Base-by-base conservation (phyloP, 2,888 invertebrate genomes). In the Heliconius charithonia region DNA sequence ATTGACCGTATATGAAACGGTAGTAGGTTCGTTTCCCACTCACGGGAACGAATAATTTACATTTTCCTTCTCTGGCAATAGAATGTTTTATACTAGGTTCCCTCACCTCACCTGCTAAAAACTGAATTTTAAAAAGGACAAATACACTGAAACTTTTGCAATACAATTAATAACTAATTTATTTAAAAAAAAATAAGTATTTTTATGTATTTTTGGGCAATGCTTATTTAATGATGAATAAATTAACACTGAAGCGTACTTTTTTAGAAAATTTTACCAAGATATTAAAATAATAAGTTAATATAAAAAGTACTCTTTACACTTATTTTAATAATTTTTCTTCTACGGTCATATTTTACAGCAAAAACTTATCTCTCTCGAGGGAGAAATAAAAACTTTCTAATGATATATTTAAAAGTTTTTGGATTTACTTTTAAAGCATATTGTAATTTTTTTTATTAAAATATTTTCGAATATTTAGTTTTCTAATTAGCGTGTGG, bases 381-480 rank as follows among this genome's bases (percentile, higher is more conserved):
- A 0, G 59, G 37, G 59, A 72, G 32, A 72, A 72, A 59, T 59
- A 72, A 72, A 59, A 72, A 72, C 59, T 72, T 72, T 56, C 16
- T 72, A 72, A 72, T 59, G 32, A 72, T 72, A 72, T 56, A 71
- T 56, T 71, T 56, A 29, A 71, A 37, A 72, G 32, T 72, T 72
- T 72, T 37, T 16, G 37, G 32, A 72, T 59, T 72, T 9, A n/a
- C 29, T 72, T 72, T 32, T 59, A 56, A 32, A 59, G 19, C n/a
- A 32, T 37, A 32, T 72, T 59, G 59, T 32, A 72, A 72, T 69
- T 45, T 69, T 25, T 59, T 25, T n/a, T 13, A 67, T 6, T 37
- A n/a, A 67, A 69, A 41, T 69, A 4, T 27, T 27, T 63, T 63
- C 27, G 13, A 27, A 63, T 63, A 19, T 62, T 25, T 63, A 4